Evolutionary conservation across 2,113 vertebrate genomes (phyloP).

Genomic region (Xiphorhynchus elegans): DNA sequence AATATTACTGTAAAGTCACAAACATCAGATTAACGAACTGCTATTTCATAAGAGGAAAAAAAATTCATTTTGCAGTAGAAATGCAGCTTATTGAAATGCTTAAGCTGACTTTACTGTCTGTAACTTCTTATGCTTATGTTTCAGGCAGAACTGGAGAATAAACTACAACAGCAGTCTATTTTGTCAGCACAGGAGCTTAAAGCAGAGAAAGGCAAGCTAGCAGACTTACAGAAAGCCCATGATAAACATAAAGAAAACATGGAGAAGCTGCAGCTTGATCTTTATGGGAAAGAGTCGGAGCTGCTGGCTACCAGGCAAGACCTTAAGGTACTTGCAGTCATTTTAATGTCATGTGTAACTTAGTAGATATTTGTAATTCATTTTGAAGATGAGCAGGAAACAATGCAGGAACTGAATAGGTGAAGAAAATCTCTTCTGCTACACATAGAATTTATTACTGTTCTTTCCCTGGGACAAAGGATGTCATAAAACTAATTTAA

Average conservation of each 20-base stretch:
- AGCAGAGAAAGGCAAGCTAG: slow-evolving; percentile 77
- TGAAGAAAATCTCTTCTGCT: neutral
- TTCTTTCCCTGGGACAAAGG: neutral
- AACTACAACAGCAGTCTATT: slow-evolving; percentile 80
- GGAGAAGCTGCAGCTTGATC: slow-evolving; percentile 86
- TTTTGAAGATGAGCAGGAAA: neutral
- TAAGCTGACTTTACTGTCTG: neutral
- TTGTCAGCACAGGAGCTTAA: slow-evolving; percentile 79
- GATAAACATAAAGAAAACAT: slow-evolving; percentile 79
- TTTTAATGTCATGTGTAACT: neutral
- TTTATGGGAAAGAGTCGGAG: slow-evolving; percentile 95
- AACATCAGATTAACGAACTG: neutral
- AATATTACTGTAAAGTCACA: neutral
- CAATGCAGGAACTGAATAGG: neutral
- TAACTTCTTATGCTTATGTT: slow-evolving; percentile 29
- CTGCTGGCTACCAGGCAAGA: slow-evolving; percentile 90
- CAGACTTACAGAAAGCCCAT: slow-evolving; percentile 78
- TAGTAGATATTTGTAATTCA: neutral
- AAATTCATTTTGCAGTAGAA: neutral
- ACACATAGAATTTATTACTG: neutral
- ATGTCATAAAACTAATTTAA: neutral
- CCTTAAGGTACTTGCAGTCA: slow-evolving; percentile 82
- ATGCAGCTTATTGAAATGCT: neutral
- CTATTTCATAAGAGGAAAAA: neutral
- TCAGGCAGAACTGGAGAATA: slow-evolving; percentile 85